A percentile compares a stretch with the other conserved stretches of the same genome.
These are phyloP conservation scores for Aphis craccivora DNA, from an alignment of 1,140 invertebrate species.

Conservation along the genomic window DNA sequence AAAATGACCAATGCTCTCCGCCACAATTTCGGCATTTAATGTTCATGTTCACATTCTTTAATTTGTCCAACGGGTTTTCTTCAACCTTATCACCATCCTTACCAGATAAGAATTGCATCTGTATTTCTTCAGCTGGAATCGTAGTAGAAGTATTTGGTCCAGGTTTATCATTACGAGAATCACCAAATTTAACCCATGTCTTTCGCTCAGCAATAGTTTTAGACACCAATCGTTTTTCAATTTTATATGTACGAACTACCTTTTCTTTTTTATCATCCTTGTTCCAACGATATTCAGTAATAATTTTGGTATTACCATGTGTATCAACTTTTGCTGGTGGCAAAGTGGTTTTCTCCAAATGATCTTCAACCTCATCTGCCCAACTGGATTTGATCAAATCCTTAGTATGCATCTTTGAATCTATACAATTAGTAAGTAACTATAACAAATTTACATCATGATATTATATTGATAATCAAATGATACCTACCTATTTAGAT, in stretches of 20 bases:
- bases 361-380: slow-evolving; percentile 88
- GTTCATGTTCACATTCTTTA: slow-evolving; percentile 79
- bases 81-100: slow-evolving; percentile 87
- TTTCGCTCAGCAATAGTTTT: slow-evolving; percentile 92
- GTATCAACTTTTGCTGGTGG: slow-evolving; percentile 82
- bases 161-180: slow-evolving; percentile 86
- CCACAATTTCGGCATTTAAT: slow-evolving; percentile 95
- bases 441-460: neutral
- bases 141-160: slow-evolving; percentile 97
- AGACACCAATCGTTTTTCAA: slow-evolving; percentile 88
- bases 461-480: neutral
- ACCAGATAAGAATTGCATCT: slow-evolving; percentile 87
- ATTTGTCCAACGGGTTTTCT: slow-evolving; percentile 81
- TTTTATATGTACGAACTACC: slow-evolving; percentile 88
- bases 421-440: neutral
- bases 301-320: slow-evolving; percentile 85
- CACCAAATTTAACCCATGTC: slow-evolving; percentile 94
- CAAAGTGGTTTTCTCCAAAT: slow-evolving; percentile 73
- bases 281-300: slow-evolving; percentile 92
- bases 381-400: slow-evolving; percentile 72
- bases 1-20: slow-evolving; percentile 96
- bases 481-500: neutral
- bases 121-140: slow-evolving; percentile 91
- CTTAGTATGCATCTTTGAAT: slow-evolving; percentile 14
- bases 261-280: slow-evolving; percentile 87